phyloP scores from a whole-genome alignment of 2,888 invertebrate species.

The Ennomos quercinarius region DNA sequence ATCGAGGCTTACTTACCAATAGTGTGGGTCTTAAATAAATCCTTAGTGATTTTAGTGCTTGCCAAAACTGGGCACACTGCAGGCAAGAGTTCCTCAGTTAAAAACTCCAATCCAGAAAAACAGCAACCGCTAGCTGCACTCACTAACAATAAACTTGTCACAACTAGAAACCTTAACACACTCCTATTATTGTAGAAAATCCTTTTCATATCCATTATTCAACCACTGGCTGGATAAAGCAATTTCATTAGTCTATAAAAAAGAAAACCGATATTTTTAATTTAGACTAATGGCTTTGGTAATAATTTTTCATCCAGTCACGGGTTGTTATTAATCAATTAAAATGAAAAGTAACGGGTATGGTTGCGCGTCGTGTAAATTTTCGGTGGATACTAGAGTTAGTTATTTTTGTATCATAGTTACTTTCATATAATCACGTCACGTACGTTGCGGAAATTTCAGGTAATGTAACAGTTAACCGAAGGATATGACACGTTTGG shows the following conservation, averaged over 20 bases:
- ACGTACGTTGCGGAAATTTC: slow-evolving; percentile 56
- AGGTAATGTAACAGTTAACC: slow-evolving; percentile 36
- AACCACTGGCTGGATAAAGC: slow-evolving; percentile 36
- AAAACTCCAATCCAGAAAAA: slow-evolving; percentile 65
- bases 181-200: slow-evolving; percentile 44
- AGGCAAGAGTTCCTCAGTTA: slow-evolving; percentile 63
- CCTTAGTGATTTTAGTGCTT: slow-evolving; percentile 57
- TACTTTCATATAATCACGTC: slow-evolving; percentile 57
- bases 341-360: slow-evolving; percentile 30
- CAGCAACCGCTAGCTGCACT: slow-evolving; percentile 60
- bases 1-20: slow-evolving; percentile 54
- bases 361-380: slow-evolving; percentile 15
- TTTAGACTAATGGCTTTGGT: slow-evolving; percentile 18
- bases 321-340: slow-evolving; percentile 19
- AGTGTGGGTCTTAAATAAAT: slow-evolving; percentile 57
- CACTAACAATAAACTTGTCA: slow-evolving; percentile 50
- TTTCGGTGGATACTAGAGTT: slow-evolving; percentile 26
- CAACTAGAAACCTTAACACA: slow-evolving; percentile 48
- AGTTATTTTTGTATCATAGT: slow-evolving; percentile 14
- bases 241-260: slow-evolving; percentile 30
- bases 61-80: slow-evolving; percentile 67
- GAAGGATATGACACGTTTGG: slow-evolving; percentile 52
- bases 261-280: slow-evolving; percentile 24
- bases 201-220: slow-evolving; percentile 48
- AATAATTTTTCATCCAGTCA: slow-evolving; percentile 10